These are phyloP conservation scores for Cydia pomonella DNA, from an alignment of 1,140 invertebrate species.

Conservation along the genomic window DNA sequence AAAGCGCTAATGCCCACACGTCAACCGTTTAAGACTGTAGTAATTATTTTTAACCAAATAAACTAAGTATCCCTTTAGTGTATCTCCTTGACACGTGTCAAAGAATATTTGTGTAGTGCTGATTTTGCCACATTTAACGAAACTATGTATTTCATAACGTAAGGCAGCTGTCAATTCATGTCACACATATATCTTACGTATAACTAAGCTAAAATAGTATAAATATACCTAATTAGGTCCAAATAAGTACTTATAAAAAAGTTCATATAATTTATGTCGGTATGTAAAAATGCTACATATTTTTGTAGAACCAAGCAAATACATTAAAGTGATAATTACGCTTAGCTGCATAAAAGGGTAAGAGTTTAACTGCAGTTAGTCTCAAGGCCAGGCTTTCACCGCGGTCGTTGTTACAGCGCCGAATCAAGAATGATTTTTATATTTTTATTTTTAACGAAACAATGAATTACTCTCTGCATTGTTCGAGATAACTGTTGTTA, in stretches of 20 bases:
- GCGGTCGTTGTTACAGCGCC: neutral
- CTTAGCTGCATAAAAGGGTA: neutral
- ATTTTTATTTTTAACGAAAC: conserved; percentile 15
- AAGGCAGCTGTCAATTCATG: neutral
- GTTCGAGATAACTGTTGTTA: neutral
- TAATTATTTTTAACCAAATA: no score
- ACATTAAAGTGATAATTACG: neutral
- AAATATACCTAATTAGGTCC: neutral
- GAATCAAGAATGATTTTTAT: conserved; percentile 8
- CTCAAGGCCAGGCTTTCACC: conserved; percentile 28
- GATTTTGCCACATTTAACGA: neutral
- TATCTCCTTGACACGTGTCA: no score
- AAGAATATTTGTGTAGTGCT: no score
- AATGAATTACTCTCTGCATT: conserved; percentile 16
- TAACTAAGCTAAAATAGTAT: no score
- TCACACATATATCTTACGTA: neutral
- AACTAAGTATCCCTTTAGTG: no score
- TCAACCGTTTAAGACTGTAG: neutral
- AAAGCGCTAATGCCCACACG: neutral
- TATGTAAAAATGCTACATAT: neutral
- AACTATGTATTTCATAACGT: neutral
- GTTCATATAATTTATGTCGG: neutral
- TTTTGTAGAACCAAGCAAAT: neutral
- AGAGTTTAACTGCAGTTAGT: conserved; percentile 11
- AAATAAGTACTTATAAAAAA: neutral